Evolutionary conservation across 2,888 invertebrate genomes (phyloP).

Genomic region (Macropis europaea): DNA sequence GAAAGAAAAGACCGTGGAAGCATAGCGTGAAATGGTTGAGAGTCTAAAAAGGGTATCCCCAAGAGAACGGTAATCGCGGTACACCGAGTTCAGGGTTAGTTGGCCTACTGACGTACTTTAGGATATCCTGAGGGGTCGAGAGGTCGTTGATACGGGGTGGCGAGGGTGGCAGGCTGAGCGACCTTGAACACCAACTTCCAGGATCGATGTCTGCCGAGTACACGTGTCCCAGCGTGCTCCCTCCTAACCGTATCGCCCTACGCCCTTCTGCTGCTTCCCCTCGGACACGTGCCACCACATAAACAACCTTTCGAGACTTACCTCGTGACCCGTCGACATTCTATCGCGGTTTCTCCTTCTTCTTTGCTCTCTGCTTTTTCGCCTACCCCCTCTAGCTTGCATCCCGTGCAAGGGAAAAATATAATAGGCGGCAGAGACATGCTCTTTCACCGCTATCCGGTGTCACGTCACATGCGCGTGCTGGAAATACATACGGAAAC

Average conservation of each 20-base stretch:
- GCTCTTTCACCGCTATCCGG: too few species aligned
- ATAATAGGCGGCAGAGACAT: too few species aligned
- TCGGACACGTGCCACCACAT: conserved; percentile 67
- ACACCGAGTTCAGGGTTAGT: conserved; percentile 63
- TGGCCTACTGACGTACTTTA: conserved; percentile 77
- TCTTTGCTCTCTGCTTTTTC: background rate
- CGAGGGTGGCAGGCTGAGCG: conserved; percentile 68
- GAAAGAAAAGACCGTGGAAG: background rate
- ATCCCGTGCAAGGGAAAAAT: too few species aligned
- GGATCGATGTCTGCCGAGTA: conserved; percentile 74
- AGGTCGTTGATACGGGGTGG: conserved; percentile 74
- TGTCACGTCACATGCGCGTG: too few species aligned
- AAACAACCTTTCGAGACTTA: conserved; percentile 66
- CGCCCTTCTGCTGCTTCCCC: conserved; percentile 45
- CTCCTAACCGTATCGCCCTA: conserved; percentile 27
- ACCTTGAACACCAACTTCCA: conserved; percentile 73
- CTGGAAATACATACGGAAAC: too few species aligned
- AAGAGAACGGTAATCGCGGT: conserved; percentile 21
- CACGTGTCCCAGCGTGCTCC: conserved; percentile 69
- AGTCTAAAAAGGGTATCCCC: conserved; percentile 24
- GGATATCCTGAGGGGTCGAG: conserved; percentile 70
- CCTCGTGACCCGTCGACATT: conserved; percentile 48
- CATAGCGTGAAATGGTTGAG: background rate
- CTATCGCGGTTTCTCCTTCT: conserved; percentile 11
- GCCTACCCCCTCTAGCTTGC: background rate